Conservation (phyloP, 2,888 invertebrate species). For the Gonocerus acuteangulatus region DNA sequence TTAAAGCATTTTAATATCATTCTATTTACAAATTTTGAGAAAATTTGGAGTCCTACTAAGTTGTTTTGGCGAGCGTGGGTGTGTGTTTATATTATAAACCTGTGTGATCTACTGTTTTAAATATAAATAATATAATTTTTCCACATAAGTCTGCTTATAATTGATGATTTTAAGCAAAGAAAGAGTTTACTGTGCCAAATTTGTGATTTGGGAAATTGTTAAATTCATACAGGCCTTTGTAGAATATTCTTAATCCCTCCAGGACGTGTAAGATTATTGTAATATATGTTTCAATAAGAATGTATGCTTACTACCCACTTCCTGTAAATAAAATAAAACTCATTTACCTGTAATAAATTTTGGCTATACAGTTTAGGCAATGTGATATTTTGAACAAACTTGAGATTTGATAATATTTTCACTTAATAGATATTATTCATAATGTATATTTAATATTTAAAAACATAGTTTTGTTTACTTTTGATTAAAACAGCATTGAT, state of each 20-base stretch:
- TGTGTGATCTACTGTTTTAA: too few species aligned
- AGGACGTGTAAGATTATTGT: conserved; percentile 32
- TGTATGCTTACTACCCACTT: conserved; percentile 25
- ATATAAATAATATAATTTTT: neutral
- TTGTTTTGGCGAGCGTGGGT: too few species aligned
- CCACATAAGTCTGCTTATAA: conserved; percentile 9
- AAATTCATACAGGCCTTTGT: conserved; percentile 31
- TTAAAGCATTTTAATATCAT: too few species aligned
- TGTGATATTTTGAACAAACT: conserved; percentile 33
- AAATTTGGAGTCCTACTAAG: too few species aligned
- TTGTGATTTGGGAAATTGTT: conserved; percentile 23
- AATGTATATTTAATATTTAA: conserved; percentile 14
- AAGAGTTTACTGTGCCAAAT: conserved; percentile 21
- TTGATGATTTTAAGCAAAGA: conserved; percentile 17
- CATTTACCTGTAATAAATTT: conserved; percentile 29
- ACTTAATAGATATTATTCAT: conserved; percentile 20
- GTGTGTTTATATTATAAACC: too few species aligned
- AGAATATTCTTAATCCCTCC: conserved; percentile 32
- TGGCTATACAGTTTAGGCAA: conserved; percentile 27
- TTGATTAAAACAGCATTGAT: neutral
- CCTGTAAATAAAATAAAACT: conserved; percentile 29
- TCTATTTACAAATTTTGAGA: too few species aligned
- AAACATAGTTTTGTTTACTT: conserved; percentile 12
- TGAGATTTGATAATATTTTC: conserved; percentile 30
- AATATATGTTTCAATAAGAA: conserved; percentile 26